Percentiles rank a stretch among this genome's conserved stretches.
Conservation (phyloP, 2,888 invertebrate species). For the Oegoconia quadripuncta region DNA sequence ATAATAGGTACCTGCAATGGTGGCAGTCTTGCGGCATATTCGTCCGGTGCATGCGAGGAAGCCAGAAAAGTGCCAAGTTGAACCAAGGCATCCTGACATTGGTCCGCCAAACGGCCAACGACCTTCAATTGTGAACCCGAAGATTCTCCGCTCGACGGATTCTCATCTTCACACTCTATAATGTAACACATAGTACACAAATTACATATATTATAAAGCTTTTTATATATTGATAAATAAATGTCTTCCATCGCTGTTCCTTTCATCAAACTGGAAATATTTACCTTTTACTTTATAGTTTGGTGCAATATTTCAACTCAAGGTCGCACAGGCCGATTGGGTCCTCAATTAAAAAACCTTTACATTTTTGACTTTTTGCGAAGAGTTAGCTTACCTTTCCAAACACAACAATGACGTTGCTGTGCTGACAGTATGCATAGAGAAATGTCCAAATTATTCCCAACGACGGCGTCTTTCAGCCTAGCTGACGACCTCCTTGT, state of each 20-base stretch:
- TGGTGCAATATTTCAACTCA: too few species aligned
- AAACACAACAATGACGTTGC: slow-evolving; percentile 96
- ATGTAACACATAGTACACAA: neutral
- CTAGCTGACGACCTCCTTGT: slow-evolving; percentile 97
- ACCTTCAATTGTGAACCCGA: slow-evolving; percentile 90
- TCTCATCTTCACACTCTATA: slow-evolving; percentile 55
- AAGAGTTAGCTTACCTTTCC: slow-evolving; percentile 73
- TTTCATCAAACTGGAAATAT: too few species aligned
- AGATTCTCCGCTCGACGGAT: slow-evolving; percentile 73
- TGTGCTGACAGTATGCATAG: slow-evolving; percentile 97
- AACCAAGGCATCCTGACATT: slow-evolving; percentile 98
- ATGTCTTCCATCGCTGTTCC: too few species aligned
- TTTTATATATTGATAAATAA: too few species aligned
- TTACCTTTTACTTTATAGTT: too few species aligned
- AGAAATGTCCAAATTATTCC: slow-evolving; percentile 95
- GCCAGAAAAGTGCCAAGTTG: slow-evolving; percentile 98
- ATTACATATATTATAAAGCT: neutral
- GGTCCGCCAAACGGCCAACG: slow-evolving; percentile 90
- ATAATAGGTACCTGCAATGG: slow-evolving; percentile 81
- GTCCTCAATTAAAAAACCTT: too few species aligned
- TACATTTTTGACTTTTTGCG: neutral
- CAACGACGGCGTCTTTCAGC: slow-evolving; percentile 95
- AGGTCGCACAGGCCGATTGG: too few species aligned
- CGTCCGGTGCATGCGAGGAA: slow-evolving; percentile 95
- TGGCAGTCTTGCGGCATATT: slow-evolving; percentile 93